Conservation (phyloP, 2,113 vertebrate species). For the Dolichotis patagonum region DNA sequence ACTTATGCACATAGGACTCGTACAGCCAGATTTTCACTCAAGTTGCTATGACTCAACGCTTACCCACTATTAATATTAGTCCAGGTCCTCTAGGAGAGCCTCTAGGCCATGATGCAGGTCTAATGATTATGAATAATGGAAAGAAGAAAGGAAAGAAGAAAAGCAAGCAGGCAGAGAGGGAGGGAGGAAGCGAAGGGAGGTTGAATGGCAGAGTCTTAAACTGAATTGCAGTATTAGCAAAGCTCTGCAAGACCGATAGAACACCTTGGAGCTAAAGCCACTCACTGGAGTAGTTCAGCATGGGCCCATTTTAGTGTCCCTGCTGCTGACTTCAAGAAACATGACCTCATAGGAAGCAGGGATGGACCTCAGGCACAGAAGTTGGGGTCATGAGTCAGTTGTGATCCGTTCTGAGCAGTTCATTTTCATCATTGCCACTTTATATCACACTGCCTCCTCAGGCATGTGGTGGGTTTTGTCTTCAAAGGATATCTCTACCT, state of each 20-base stretch:
- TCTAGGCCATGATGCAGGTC: neutral
- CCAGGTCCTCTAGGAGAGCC: neutral
- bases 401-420: neutral
- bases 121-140: neutral
- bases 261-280: neutral
- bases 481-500: neutral
- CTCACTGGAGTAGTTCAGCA: neutral
- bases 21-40: conserved; percentile 11
- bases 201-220: neutral
- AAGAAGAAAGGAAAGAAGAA: neutral
- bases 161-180: neutral
- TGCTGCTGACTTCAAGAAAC: neutral
- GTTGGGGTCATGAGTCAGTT: neutral
- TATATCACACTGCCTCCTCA: neutral
- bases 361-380: neutral
- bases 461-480: neutral
- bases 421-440: neutral
- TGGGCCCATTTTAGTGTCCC: neutral
- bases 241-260: neutral
- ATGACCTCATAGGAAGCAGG: neutral
- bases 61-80: neutral
- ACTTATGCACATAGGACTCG: neutral
- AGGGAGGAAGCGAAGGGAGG: too few species aligned
- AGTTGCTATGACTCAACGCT: neutral
- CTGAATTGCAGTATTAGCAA: neutral